Base-by-base conservation (phyloP, 2,113 vertebrate species). In the Nyctibius bracteatus region DNA sequence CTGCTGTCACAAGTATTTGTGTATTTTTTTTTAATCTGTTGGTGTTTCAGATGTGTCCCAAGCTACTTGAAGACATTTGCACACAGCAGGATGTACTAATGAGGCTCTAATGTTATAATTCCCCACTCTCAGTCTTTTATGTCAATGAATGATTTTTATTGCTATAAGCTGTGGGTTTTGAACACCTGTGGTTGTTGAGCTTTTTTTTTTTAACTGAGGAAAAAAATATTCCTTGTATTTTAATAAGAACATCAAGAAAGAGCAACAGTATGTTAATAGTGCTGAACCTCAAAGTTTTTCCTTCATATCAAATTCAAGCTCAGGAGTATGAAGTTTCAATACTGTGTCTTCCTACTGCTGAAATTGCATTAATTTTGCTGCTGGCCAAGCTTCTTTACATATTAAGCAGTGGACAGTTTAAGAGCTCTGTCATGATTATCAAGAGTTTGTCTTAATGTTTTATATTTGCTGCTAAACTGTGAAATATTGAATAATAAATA, bases 1-100 rank as follows among this genome's bases (percentile, higher is more conserved):
- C 14, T 9, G 0, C 33, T 43, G 0, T 13, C 39, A 10, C 27
- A 17, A 22, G 4, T 39, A 6, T 14, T 61, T 49, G 5, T 52
- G 2, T 51, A 3, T 75, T 71, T 62, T 8, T 5, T 43, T 79
- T 63, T 63, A 19, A 8, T 59, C 13, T 70, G 0, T 39, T 62
- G 51, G 31, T 30, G n/a, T 14, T 49, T 71, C 41, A 68, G 20
- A 8, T 62, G 33, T 15, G 39, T 35, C 46, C 25, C 10, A 33
- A 86, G 37, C 37, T 89, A 14, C 33, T 27, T 31, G 57, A 67
- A 79, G 65, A 13, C 8, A 10, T 25, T 63, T 71, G 47, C 9
- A 41, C 1, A 1, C 22, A 37, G 43, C 11, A 54, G 55, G 51
- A 54, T 47, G 11, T 46, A 25, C 16, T 67, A 67, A 9, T 4